Conservation (phyloP, 2,797 vertebrate species). For the Alfaro cultratus region DNA sequence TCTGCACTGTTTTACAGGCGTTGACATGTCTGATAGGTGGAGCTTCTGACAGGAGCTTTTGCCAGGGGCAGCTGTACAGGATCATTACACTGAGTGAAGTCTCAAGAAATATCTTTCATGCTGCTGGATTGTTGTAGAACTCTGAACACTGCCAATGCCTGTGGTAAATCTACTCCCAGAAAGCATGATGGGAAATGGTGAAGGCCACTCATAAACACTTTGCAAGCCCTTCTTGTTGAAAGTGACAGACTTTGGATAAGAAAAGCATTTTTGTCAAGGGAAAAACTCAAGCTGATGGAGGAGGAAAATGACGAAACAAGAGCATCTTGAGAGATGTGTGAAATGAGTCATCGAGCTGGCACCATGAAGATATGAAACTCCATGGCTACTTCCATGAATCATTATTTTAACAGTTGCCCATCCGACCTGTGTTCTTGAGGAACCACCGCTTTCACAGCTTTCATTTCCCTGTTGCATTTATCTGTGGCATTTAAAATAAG, state of each 20-base stretch:
- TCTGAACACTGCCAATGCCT: background rate
- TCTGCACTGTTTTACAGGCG: constrained; percentile 12
- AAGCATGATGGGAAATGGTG: constrained; percentile 6
- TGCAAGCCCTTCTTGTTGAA: constrained; percentile 14
- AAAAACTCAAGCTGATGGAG: constrained; percentile 12
- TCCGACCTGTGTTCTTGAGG: constrained; percentile 1
- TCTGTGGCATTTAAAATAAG: background rate
- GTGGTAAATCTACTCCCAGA: constrained; percentile 15
- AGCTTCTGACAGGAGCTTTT: constrained; percentile 7
- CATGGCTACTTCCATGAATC: constrained; percentile 5
- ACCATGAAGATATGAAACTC: constrained; percentile 20
- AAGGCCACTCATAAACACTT: constrained; percentile 25
- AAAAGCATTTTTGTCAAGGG: constrained; percentile 1
- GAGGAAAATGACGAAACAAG: constrained; percentile 3
- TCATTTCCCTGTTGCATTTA: background rate
- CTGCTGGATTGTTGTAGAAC: constrained; percentile 18
- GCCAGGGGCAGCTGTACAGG: background rate
- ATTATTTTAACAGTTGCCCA: background rate
- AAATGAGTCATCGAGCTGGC: constrained; percentile 13
- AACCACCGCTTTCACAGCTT: background rate
- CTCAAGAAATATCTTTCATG: constrained; percentile 9
- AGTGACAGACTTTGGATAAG: constrained; percentile 5
- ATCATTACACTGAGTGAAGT: constrained; percentile 24
- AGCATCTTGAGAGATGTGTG: constrained; percentile 6
- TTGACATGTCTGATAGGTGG: constrained; percentile 16